Conservation (phyloP, 92 coral and sea anemone genomes). For the Porites divaricata region DNA sequence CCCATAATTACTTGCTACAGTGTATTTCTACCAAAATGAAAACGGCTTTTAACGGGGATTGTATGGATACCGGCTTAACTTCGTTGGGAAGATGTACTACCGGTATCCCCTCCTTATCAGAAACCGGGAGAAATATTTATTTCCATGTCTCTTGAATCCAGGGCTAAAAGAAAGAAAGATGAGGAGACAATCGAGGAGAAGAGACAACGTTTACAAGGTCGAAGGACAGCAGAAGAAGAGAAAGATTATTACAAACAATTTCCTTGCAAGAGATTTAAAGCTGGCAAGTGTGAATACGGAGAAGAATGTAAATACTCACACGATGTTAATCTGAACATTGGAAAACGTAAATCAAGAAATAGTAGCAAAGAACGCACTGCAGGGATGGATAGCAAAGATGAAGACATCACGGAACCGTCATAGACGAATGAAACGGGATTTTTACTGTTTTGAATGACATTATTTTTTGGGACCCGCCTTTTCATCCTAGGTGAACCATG, state of each 20-base stretch:
- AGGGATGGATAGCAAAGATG: background rate
- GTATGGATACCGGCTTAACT: too few relatives aligned
- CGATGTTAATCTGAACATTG: constrained; percentile 24
- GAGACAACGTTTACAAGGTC: constrained; percentile 86
- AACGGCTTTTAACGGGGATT: too few relatives aligned
- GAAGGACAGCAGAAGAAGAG: constrained; percentile 55
- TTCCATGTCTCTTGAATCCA: constrained; percentile 5
- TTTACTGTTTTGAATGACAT: background rate
- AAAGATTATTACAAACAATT: constrained; percentile 64
- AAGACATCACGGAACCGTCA: background rate
- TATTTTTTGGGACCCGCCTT: too few relatives aligned
- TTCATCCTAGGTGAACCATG: too few relatives aligned
- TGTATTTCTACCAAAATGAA: too few relatives aligned
- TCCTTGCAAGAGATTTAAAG: constrained; percentile 83
- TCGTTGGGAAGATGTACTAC: background rate
- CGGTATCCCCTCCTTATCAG: too few relatives aligned
- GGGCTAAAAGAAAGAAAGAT: constrained; percentile 81
- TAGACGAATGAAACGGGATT: background rate
- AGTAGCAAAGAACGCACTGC: background rate
- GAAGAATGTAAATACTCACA: constrained; percentile 91
- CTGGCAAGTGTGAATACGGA: constrained; percentile 82
- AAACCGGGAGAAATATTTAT: too few relatives aligned
- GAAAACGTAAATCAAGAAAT: background rate
- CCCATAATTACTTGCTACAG: too few relatives aligned
- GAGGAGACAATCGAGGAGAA: constrained; percentile 75